Base-by-base conservation (phyloP, 2,888 invertebrate species). In the Euclidia mi region DNA sequence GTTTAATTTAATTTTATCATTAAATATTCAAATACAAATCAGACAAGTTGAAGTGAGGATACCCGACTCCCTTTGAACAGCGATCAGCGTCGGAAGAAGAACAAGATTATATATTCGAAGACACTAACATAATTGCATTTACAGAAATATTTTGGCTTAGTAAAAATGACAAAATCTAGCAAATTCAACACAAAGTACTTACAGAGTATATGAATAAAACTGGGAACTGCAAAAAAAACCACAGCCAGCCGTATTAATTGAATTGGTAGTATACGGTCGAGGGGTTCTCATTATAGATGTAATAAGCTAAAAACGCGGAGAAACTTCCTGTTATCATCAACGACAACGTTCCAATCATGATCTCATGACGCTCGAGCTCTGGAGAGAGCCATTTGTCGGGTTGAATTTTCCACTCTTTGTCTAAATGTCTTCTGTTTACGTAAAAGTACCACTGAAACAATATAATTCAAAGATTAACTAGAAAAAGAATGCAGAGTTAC, bases 371-470 rank as follows among this genome's bases (percentile, higher is more conserved):
- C 76, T 97, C 96, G 47, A 97, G 84, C 52, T 96, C 96, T 0
- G 96, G 95, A 0, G 95, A 86, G 9, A 97, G 75, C 95, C 96
- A 97, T 65, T 96, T 96, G 35, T 92, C 93, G 0, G 97, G 97
- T 78, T 97, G 97, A 65, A 96, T 96, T 88, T 97, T 97, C 97
- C 97, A 97, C 66, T 96, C 96, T 45, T 96, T 90, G 0, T 97
- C 93, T 4, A 87, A 77, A 73, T 96, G 95, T 0, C 95, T 88
- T 78, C 95, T 95, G 1, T 94, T 91, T 14, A 96, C 92, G 85
- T 97, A 97, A 87, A 96, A 97, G 79, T 96, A 96, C 96, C 96
- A 97, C 96, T 97, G 92, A 56, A 12, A 10, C 3, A 40, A 35
- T 9, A 2, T n/a, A n/a, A n/a, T n/a, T n/a, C n/a, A n/a, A n/a